Conservation (phyloP, 1,140 invertebrate genomes). For the Marisa cornuarietis region DNA sequence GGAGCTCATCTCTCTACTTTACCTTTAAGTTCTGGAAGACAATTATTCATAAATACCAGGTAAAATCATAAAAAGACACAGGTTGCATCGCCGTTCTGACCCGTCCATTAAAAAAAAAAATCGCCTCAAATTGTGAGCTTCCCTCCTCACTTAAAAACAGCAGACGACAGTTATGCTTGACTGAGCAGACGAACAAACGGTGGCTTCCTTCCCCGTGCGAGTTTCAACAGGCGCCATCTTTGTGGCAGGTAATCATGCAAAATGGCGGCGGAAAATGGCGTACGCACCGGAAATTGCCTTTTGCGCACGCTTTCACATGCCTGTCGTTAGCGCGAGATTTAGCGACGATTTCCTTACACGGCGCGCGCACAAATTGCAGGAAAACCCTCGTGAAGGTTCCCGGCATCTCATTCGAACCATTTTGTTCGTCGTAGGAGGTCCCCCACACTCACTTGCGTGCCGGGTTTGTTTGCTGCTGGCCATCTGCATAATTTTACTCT, state of each 20-base stretch:
- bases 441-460: constrained; percentile 1
- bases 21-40: too few relatives aligned
- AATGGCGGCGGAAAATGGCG: constrained; percentile 8
- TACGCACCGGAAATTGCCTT: constrained; percentile 17
- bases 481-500: constrained; percentile 10
- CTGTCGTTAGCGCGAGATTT: constrained; percentile 25
- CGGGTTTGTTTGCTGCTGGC: neutral
- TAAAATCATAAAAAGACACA: too few relatives aligned
- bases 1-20: too few relatives aligned
- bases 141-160: too few relatives aligned
- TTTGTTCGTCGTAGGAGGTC: constrained; percentile 23
- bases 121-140: too few relatives aligned
- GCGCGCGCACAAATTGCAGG: constrained; percentile 16
- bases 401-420: constrained; percentile 13
- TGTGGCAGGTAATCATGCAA: neutral
- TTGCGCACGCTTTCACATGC: constrained; percentile 16
- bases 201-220: neutral
- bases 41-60: too few relatives aligned
- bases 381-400: constrained; percentile 15
- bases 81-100: too few relatives aligned
- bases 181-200: neutral
- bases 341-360: constrained; percentile 22
- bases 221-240: neutral
- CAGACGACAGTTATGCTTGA: too few relatives aligned
- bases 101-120: too few relatives aligned